Percentiles rank a stretch among this genome's conserved stretches.
Evolutionary conservation across 2,797 vertebrate genomes (phyloP).

Genomic region (Pseudocheirus occidentalis): DNA sequence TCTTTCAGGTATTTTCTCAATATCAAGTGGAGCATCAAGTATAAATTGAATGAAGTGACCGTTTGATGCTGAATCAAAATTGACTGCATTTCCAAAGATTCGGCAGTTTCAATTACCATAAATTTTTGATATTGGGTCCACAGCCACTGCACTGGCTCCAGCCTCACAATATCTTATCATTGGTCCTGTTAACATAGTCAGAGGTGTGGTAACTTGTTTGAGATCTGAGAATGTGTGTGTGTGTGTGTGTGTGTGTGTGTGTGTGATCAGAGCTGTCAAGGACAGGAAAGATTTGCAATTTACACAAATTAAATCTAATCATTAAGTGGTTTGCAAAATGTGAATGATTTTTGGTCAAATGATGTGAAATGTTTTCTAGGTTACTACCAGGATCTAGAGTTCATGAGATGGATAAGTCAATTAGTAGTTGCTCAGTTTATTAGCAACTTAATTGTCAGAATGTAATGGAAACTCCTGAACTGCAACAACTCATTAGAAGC

Average conservation of each 20-base stretch:
- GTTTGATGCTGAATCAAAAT: constrained; percentile 90
- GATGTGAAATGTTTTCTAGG: constrained; percentile 72
- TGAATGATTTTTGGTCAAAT: constrained; percentile 74
- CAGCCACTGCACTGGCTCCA: constrained; percentile 60
- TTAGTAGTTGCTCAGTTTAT: constrained; percentile 83
- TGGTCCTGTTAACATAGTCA: constrained; percentile 71
- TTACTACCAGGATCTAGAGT: constrained; percentile 70
- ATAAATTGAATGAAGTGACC: constrained; percentile 93
- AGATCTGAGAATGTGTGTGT: constrained; percentile 50
- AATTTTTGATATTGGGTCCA: constrained; percentile 86
- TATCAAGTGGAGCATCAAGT: constrained; percentile 86
- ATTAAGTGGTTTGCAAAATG: constrained; percentile 70
- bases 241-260: constrained; percentile 30
- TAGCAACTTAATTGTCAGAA: constrained; percentile 82
- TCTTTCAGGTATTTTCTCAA: constrained; percentile 90
- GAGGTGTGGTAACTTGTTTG: constrained; percentile 47
- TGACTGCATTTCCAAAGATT: constrained; percentile 91
- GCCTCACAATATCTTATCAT: constrained; percentile 76
- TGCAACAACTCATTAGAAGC: constrained; percentile 79
- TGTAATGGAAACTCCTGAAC: constrained; percentile 83
- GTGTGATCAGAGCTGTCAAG: constrained; percentile 63
- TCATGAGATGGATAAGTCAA: constrained; percentile 78
- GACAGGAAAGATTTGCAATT: constrained; percentile 66
- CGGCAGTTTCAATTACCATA: constrained; percentile 91
- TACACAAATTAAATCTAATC: constrained; percentile 77